Conservation (phyloP, 2,888 invertebrate genomes). For the Muscina levida region DNA sequence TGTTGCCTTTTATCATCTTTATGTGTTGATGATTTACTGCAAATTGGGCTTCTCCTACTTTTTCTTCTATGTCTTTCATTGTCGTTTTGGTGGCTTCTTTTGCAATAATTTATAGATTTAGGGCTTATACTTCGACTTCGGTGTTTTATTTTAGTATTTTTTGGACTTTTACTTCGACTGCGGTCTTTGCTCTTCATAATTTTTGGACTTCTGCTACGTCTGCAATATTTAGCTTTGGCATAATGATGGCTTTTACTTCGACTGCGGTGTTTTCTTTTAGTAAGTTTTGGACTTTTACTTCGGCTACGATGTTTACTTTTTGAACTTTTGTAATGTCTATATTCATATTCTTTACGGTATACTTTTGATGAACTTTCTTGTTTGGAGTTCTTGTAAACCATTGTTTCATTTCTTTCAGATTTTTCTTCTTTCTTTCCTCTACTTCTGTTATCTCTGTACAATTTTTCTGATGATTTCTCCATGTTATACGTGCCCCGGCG, state of each 20-base stretch:
- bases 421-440: no score
- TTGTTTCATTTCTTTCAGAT: neutral
- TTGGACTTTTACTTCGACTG: neutral
- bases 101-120: neutral
- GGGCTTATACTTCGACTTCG: no score
- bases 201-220: neutral
- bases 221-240: neutral
- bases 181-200: neutral
- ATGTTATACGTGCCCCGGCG: no score
- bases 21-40: no score
- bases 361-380: neutral
- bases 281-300: neutral
- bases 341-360: neutral
- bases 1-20: no score
- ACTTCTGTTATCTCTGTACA: no score
- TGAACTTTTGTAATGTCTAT: neutral
- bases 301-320: no score
- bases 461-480: no score
- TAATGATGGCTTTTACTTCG: no score
- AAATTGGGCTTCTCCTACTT: neutral
- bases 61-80: neutral
- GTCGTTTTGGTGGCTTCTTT: neutral
- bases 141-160: no score
- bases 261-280: neutral
- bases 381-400: no score